These are phyloP conservation scores for Branchipolynoe longqiensis DNA, from an alignment of 2,888 invertebrate species.

Conservation along the genomic window DNA sequence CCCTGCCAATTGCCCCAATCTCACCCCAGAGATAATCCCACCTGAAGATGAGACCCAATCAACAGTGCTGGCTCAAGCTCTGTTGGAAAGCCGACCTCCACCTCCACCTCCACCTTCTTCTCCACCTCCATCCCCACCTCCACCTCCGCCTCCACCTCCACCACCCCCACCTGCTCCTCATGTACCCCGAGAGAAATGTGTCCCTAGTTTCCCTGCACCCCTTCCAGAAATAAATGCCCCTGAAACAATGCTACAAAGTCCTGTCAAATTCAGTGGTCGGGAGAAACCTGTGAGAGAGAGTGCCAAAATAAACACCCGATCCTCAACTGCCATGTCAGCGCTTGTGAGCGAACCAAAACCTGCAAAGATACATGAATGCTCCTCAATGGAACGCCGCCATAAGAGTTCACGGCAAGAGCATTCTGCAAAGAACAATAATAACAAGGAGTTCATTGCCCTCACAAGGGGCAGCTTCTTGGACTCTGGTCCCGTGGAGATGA, in stretches of 20 bases:
- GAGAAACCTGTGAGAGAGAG: conserved; percentile 3
- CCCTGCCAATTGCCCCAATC: conserved; percentile 12
- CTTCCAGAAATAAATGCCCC: neutral
- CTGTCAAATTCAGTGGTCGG: neutral
- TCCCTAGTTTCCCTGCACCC: neutral
- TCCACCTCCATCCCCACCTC: neutral
- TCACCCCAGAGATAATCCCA: conserved; percentile 19
- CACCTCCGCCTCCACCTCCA: neutral
- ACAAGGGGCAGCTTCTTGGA: neutral
- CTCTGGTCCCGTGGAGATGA: neutral
- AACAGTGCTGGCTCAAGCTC: neutral
- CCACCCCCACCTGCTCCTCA: neutral
- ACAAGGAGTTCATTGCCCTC: neutral
- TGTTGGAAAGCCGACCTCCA: neutral
- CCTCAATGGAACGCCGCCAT: neutral
- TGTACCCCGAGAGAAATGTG: neutral
- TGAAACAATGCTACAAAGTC: neutral
- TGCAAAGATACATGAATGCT: neutral
- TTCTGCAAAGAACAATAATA: conserved; percentile 30
- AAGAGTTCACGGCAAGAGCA: conserved; percentile 5
- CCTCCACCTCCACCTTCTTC: too few species aligned
- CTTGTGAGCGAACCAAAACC: neutral
- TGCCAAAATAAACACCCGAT: conserved; percentile 6
- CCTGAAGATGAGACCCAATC: neutral
- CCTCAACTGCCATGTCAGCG: neutral